phyloP scores from a whole-genome alignment of 2,113 vertebrate genomes.

The Microcebus ravelobensis region DNA sequence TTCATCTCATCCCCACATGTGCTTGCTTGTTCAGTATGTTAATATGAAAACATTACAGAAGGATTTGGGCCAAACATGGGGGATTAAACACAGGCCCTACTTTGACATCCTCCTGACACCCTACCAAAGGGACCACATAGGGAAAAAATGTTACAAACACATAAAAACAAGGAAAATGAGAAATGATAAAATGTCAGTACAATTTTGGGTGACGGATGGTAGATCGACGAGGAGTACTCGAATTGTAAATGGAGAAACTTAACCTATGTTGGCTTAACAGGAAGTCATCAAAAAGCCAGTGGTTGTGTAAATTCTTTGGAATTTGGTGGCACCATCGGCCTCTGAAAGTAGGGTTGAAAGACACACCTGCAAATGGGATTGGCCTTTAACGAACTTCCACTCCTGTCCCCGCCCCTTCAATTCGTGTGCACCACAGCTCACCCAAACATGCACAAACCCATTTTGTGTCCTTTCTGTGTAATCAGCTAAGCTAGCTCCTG shows the following conservation, averaged over 20 bases:
- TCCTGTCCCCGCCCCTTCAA: no score
- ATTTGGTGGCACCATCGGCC: no score
- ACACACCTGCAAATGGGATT: background rate
- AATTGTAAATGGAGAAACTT: background rate
- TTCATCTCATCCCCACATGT: background rate
- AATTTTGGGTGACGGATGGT: background rate
- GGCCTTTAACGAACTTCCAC: background rate
- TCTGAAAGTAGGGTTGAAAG: background rate
- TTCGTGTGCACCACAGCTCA: no score
- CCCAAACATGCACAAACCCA: no score
- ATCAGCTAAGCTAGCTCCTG: background rate
- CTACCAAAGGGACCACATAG: background rate
- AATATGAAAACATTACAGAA: background rate
- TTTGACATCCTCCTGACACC: background rate
- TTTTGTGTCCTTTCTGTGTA: background rate
- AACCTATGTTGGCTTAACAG: background rate
- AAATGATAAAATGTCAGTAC: background rate
- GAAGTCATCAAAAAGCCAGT: background rate
- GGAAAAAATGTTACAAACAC: background rate
- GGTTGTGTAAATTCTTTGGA: background rate
- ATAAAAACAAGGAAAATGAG: background rate
- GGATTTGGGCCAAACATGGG: background rate
- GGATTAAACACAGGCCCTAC: background rate
- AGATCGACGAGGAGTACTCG: accelerated
- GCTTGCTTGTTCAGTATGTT: background rate